Conservation (phyloP, 2,113 vertebrate genomes). For the Protobothrops flavoviridis region DNA sequence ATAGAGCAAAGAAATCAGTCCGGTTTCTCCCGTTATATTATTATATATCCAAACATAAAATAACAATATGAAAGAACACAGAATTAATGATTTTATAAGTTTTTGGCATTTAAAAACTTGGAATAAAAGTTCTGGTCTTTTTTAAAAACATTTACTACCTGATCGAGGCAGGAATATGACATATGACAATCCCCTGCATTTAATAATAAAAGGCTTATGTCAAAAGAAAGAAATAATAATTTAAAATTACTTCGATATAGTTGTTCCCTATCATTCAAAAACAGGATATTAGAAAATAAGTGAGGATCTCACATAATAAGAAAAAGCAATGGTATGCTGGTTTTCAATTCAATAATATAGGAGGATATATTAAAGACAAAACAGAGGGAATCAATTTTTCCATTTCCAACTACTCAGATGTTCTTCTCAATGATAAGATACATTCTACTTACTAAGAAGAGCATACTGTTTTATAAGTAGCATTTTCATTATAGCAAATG, state of each 20-base stretch:
- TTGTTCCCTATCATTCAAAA: background rate
- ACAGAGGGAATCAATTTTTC: background rate
- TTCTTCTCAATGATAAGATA: background rate
- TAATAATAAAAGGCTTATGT: background rate
- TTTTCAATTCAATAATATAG: background rate
- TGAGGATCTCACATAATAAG: background rate
- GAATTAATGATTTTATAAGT: background rate
- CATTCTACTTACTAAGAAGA: background rate
- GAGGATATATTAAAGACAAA: background rate
- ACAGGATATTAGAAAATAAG: background rate
- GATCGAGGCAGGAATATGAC: background rate
- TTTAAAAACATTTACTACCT: background rate
- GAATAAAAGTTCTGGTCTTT: background rate
- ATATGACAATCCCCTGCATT: background rate
- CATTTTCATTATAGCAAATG: background rate
- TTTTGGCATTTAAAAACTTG: background rate
- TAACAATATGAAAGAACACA: background rate
- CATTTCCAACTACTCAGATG: background rate
- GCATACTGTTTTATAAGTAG: background rate
- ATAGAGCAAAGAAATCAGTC: background rate
- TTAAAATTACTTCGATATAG: background rate
- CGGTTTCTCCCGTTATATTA: background rate
- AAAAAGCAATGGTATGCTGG: background rate
- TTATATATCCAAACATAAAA: background rate
- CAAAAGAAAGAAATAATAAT: background rate